Evolutionary conservation across 2,888 invertebrate genomes (phyloP), one percentile per base, ranked within the genome.

Genomic region (Eulithis prunata): DNA sequence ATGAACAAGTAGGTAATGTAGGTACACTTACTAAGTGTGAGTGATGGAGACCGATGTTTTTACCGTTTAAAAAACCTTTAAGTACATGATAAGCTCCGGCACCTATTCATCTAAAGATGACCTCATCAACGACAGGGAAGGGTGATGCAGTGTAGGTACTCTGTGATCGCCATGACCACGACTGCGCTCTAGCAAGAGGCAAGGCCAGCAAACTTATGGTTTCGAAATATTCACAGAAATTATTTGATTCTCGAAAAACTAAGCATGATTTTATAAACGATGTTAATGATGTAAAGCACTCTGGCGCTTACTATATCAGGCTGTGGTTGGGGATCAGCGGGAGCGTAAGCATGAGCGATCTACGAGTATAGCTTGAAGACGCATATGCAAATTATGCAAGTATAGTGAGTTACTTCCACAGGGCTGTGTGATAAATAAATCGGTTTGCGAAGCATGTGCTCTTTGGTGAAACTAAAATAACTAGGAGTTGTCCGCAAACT

Each of bases 211-310:
- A 62, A 58, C 57, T 67, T 64, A 70, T 74, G 68, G 64, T 74
- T 72, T 68, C 70, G 71, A 70, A 71, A 74, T 71, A 49, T 62
- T 62, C 54, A 58, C 62, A 64, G 68, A 64, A 73, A 71, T 71
- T 69, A 69, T 59, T 67, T 64, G 52, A 70, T 60, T 70, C 59
- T 60, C 60, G 6, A 58, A 49, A 67, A 62, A 60, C 59, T 59
- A 62, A 7, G 43, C 59, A 62, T 56, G 49, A 62, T 57, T 69
- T 69, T 58, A 69, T 66, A 38, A 52, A 55, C 55, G 46, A 64
- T 64, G 52, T 52, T 59, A 63, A 59, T 59, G 49, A 53, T 63
- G 38, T 62, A 46, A 57, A 55, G 45, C 57, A 36, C 36, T 53
- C 21, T 53, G 54, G 13, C 28, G 55, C 51, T 59, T 54, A 58